Percentiles rank a stretch among this genome's conserved stretches.
Conservation (phyloP, 2,888 invertebrate genomes). For the Ornithoptera alexandrae region DNA sequence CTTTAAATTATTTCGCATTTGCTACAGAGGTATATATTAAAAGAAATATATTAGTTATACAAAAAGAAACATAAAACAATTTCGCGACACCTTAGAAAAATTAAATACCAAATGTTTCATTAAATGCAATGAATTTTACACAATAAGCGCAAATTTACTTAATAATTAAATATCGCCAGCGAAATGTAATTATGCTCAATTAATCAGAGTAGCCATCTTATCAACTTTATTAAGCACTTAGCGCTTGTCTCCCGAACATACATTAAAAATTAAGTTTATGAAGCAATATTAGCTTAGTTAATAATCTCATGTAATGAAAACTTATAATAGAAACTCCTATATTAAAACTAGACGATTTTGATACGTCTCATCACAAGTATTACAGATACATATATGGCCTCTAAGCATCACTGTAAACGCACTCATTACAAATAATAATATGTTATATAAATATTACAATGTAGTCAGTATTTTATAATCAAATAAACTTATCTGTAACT, state of each 20-base stretch:
- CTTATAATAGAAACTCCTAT: no score
- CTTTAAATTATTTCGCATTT: background rate
- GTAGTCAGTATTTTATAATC: no score
- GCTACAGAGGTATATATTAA: background rate
- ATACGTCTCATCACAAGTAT: no score
- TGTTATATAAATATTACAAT: no score
- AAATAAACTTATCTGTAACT: no score
- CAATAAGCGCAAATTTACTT: background rate
- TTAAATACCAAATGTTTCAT: background rate
- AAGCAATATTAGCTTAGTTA: background rate
- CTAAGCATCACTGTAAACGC: no score
- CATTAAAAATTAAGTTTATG: background rate
- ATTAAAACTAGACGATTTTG: no score
- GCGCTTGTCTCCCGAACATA: background rate
- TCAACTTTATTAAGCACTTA: background rate
- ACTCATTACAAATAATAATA: no score
- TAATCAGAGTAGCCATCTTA: background rate
- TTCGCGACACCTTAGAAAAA: background rate
- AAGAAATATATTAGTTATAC: background rate
- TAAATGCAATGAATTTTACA: background rate
- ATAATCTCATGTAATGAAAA: no score
- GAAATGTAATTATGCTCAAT: background rate
- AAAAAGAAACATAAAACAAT: no score
- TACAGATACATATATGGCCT: no score
- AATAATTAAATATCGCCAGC: background rate